phyloP scores from a whole-genome alignment of 2,797 vertebrate genomes.

The Cirrhinus mrigala region DNA sequence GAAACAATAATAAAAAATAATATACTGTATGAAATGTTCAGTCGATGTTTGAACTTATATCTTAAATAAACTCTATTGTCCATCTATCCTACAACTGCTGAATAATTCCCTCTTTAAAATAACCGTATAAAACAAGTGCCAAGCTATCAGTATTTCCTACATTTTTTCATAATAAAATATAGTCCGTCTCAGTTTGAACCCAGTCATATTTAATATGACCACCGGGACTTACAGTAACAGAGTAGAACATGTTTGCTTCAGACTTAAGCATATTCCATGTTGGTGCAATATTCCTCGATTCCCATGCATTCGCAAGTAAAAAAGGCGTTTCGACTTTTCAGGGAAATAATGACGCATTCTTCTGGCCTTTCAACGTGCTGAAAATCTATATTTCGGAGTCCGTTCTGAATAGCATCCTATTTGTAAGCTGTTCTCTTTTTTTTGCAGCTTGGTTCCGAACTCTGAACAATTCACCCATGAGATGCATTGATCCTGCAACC shows the following conservation, averaged over 20 bases:
- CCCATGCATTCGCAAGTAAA: constrained; percentile 45
- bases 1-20: constrained; percentile 58
- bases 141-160: constrained; percentile 78
- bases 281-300: constrained; percentile 49
- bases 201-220: constrained; percentile 80
- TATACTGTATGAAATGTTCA: constrained; percentile 45
- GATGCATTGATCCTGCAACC: constrained; percentile 18
- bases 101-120: constrained; percentile 68
- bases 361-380: constrained; percentile 24
- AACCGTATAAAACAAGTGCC: constrained; percentile 70
- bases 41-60: constrained; percentile 41
- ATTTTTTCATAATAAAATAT: constrained; percentile 70
- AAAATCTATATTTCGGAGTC: constrained; percentile 25
- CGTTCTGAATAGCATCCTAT: constrained; percentile 59
- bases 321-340: constrained; percentile 14
- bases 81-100: constrained; percentile 76
- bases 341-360: constrained; percentile 22
- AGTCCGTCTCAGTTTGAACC: constrained; percentile 68
- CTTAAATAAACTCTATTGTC: constrained; percentile 73
- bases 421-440: constrained; percentile 46
- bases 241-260: constrained; percentile 69
- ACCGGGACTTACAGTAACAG: constrained; percentile 71
- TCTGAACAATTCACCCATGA: constrained; percentile 18
- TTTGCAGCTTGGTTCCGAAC: constrained; percentile 10
- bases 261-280: constrained; percentile 66